Conservation (phyloP, 1,140 invertebrate species). For the Platyscapa corneri region DNA sequence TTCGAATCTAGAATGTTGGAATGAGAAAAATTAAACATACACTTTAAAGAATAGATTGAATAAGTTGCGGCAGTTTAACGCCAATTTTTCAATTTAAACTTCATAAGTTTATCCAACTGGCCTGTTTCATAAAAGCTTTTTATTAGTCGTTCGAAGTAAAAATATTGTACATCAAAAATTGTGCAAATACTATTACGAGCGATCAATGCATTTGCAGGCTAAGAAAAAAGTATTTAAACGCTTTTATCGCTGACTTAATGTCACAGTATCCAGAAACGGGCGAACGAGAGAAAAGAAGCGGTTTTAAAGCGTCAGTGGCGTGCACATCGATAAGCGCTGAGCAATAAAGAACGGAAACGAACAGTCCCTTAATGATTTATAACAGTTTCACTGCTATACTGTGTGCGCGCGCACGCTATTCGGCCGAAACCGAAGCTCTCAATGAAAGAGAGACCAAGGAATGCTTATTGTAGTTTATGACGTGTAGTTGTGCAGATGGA, state of each 20-base stretch:
- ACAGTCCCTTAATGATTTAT: constrained; percentile 64
- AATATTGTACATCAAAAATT: neutral
- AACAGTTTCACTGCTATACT: constrained; percentile 58
- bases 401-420: constrained; percentile 53
- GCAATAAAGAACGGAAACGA: constrained; percentile 37
- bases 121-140: neutral
- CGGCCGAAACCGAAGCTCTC: constrained; percentile 39
- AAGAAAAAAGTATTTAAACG: no score
- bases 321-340: constrained; percentile 30
- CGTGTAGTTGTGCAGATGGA: neutral
- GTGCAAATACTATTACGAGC: no score
- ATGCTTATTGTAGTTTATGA: neutral
- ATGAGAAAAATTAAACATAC: neutral
- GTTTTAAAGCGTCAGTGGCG: neutral
- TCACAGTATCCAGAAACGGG: constrained; percentile 14
- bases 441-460: neutral
- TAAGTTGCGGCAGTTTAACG: neutral
- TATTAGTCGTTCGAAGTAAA: neutral
- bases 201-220: neutral
- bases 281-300: neutral
- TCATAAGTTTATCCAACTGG: neutral
- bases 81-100: neutral
- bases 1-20: neutral
- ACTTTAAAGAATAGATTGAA: neutral
- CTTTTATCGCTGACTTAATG: constrained; percentile 10